Conservation (phyloP, 2,797 vertebrate species). For the Thripadectes ignobilis region DNA sequence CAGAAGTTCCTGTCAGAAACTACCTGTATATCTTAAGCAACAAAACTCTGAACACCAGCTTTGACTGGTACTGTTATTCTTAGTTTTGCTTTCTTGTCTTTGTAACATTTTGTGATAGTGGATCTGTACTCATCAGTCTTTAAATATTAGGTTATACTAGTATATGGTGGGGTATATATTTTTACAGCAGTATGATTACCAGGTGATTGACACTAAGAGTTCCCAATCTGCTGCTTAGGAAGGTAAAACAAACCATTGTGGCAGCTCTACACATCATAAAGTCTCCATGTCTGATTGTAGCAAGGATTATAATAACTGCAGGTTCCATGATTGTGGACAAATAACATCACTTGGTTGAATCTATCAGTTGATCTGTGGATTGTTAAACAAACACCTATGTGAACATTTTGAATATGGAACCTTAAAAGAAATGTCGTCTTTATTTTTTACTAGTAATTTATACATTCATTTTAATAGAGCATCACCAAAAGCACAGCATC, state of each 20-base stretch:
- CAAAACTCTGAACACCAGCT: neutral
- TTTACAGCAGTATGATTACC: neutral
- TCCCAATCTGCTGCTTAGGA: neutral
- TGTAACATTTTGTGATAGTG: neutral
- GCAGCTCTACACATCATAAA: neutral
- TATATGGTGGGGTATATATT: neutral
- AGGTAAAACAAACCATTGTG: neutral
- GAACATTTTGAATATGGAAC: neutral
- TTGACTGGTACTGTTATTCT: neutral
- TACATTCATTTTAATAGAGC: neutral
- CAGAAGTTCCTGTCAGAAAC: neutral
- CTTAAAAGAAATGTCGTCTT: neutral
- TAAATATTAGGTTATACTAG: neutral
- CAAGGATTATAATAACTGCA: neutral
- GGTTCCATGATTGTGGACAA: neutral
- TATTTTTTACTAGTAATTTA: neutral
- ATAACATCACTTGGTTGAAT: neutral
- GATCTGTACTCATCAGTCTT: neutral
- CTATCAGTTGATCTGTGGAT: neutral
- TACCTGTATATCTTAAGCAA: neutral
- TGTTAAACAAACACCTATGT: neutral
- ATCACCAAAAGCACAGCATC: neutral
- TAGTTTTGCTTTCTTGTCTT: neutral
- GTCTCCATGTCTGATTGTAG: neutral
- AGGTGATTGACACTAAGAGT: neutral